These are phyloP conservation scores for Drosophila pseudoananassae DNA, from an alignment of 1,140 invertebrate genomes.

Conservation along the genomic window DNA sequence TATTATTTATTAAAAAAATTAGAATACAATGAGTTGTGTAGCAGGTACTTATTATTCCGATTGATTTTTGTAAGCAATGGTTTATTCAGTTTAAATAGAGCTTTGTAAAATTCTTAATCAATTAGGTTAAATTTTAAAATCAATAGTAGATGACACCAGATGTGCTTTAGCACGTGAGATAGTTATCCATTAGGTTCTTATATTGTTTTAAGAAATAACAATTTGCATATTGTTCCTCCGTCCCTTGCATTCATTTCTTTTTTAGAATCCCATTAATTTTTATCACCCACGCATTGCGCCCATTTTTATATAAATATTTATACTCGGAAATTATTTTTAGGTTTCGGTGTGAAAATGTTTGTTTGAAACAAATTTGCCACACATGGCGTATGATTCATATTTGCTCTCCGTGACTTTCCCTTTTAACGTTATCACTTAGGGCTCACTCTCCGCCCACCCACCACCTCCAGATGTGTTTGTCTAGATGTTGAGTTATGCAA, in stretches of 20 bases:
- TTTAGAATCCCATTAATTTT: constrained; percentile 13
- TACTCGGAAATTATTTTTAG: constrained; percentile 36
- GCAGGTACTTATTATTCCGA: not conserved
- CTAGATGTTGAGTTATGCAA: constrained; percentile 70
- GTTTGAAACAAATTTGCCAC: constrained; percentile 47
- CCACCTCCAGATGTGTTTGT: constrained; percentile 14
- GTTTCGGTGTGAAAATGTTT: constrained; percentile 20
- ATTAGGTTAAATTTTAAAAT: not conserved
- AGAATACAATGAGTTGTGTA: not conserved
- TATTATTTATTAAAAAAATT: constrained; percentile 1
- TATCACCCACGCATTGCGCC: constrained; percentile 14
- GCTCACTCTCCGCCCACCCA: not conserved
- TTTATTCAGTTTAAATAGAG: constrained; percentile 13
- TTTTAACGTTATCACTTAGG: constrained; percentile 55
- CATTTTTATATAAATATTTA: constrained; percentile 33
- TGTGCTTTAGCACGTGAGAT: constrained; percentile 13
- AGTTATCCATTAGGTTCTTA: too few relatives aligned
- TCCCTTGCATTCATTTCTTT: not conserved
- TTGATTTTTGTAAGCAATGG: not conserved
- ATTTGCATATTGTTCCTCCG: not conserved
- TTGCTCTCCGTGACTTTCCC: constrained; percentile 66
- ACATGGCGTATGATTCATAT: constrained; percentile 80
- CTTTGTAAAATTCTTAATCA: not conserved
- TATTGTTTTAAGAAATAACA: not conserved
- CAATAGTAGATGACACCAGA: too few relatives aligned